phyloP scores from a whole-genome alignment of 2,888 invertebrate species.

The Merodon equestris region DNA sequence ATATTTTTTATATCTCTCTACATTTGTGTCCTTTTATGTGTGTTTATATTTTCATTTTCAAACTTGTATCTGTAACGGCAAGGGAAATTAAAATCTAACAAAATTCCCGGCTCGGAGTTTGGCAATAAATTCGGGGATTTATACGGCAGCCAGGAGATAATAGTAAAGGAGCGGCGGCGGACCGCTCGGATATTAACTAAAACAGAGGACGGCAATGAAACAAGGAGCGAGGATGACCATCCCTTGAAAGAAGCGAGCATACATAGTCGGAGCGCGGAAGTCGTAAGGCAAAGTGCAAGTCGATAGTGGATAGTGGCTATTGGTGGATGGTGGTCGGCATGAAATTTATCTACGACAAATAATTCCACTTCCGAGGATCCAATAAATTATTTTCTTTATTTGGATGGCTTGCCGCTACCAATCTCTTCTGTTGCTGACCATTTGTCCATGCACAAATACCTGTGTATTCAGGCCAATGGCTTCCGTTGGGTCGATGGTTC shows the following conservation, averaged over 20 bases:
- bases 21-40: not conserved
- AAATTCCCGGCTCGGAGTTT: constrained; percentile 44
- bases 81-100: constrained; percentile 62
- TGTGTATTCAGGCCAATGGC: too few relatives aligned
- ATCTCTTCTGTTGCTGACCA: too few relatives aligned
- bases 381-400: constrained; percentile 66
- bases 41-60: constrained; percentile 3
- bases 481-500: too few relatives aligned
- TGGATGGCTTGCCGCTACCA: constrained; percentile 22
- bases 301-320: constrained; percentile 19
- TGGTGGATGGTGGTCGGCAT: constrained; percentile 31
- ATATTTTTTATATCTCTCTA: constrained; percentile 8
- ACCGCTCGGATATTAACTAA: constrained; percentile 45
- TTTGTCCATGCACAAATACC: too few relatives aligned
- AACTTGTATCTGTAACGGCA: constrained; percentile 30
- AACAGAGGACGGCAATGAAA: not conserved
- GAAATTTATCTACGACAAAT: constrained; percentile 66
- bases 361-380: constrained; percentile 62
- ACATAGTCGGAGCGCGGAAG: not conserved
- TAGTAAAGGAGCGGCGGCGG: constrained; percentile 29
- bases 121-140: constrained; percentile 64
- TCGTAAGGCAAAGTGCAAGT: not conserved
- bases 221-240: constrained; percentile 1
- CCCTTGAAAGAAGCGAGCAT: too few relatives aligned
- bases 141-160: constrained; percentile 57